Evolutionary conservation across 1,140 invertebrate species (phyloP), one percentile per base, ranked within the genome.

Genomic region (Neocloeon triangulifer): DNA sequence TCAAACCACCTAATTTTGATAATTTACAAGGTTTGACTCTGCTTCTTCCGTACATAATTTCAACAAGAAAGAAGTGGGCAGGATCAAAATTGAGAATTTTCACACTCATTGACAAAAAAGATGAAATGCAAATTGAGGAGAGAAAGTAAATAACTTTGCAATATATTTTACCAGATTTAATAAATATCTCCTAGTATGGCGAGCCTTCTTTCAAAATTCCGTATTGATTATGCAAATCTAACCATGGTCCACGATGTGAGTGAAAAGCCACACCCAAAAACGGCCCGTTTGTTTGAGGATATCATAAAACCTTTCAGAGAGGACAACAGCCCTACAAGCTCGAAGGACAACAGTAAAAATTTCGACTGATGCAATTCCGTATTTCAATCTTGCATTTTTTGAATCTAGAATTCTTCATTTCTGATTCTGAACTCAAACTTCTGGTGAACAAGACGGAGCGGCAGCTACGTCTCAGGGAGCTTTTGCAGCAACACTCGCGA

Each of bases 1-100:
- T n/a, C n/a, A n/a, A n/a, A n/a, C n/a, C n/a, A n/a, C n/a, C n/a
- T n/a, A n/a, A n/a, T n/a, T n/a, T n/a, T n/a, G n/a, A n/a, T n/a
- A n/a, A n/a, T n/a, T n/a, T n/a, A n/a, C n/a, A n/a, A n/a, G n/a
- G 73, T 35, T 58, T 95, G 13, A 92, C 88, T 1, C 73, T 95
- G 42, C 59, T 96, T 14, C 50, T 96, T 34, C 88, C 89, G 0
- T 91, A 95, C 51, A 82, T 96, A 37, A 69, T 95, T 26, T 81
- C 77, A 17, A 82, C 76, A 28, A 69, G 82, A 39, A 64, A 68
- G 2, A 63, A 73, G 42, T 94, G 85, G 79, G 60, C 71, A 34
- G 64, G 69, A 33, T 88, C 84, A 45, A 78, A 80, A 47, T 59
- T 96, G 42, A 59, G 89, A 31, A 73, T 97, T 16, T 95, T 95